Conservation (phyloP, 2,888 invertebrate genomes). For the Ophion slaviceki region DNA sequence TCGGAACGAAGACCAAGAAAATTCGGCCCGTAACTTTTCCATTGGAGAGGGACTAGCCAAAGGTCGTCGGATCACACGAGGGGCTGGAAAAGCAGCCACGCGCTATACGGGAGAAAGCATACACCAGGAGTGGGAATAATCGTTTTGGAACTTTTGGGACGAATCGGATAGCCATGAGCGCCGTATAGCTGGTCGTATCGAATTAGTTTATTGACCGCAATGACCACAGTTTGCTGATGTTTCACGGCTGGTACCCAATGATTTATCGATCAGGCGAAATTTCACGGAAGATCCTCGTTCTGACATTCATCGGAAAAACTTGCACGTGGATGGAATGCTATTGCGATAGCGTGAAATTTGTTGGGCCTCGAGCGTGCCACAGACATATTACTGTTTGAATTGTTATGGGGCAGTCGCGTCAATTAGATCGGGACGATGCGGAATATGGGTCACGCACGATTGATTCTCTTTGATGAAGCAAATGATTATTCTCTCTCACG, state of each 20-base stretch:
- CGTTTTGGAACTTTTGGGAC: conserved; percentile 33
- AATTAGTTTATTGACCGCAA: conserved; percentile 60
- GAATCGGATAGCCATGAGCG: not conserved
- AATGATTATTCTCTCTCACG: not conserved
- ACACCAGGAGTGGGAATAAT: conserved; percentile 54
- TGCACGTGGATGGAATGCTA: not conserved
- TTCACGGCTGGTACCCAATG: conserved; percentile 37
- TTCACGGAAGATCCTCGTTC: conserved; percentile 20
- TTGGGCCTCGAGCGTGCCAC: not conserved
- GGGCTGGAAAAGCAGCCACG: conserved; percentile 37
- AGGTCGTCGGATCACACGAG: conserved; percentile 18
- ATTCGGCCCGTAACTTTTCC: not conserved
- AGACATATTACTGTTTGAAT: not conserved
- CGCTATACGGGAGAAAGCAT: conserved; percentile 19
- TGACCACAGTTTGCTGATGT: conserved; percentile 26
- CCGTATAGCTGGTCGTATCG: conserved; percentile 48
- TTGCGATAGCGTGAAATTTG: conserved; percentile 7
- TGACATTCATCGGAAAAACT: not conserved
- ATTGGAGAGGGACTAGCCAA: not conserved
- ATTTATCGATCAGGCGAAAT: conserved; percentile 50
- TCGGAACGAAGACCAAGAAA: conserved; percentile 17
- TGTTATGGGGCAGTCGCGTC: not conserved
- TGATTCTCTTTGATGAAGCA: not conserved
- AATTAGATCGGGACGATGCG: not conserved
- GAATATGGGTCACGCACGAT: not conserved